Evolutionary conservation across 2,797 vertebrate genomes (phyloP).

Genomic region (Coendou prehensilis): DNA sequence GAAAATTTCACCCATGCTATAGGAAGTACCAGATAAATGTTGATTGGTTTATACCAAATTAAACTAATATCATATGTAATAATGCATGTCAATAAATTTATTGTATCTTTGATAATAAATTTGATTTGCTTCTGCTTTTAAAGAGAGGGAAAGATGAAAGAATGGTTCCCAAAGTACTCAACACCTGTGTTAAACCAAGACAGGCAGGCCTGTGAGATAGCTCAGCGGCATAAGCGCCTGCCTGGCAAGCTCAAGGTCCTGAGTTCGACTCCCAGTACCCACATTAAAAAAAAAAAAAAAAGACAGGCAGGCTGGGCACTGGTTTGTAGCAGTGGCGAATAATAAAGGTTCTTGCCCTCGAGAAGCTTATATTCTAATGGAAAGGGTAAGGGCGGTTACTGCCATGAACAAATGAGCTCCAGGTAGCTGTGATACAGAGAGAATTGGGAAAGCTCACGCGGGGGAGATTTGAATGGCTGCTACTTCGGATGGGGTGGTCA

Average conservation of each 20-base stretch:
- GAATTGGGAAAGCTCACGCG: neutral
- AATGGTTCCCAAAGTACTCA: neutral
- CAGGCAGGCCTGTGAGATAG: too few species aligned
- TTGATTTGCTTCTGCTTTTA: constrained; percentile 4
- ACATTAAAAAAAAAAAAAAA: too few species aligned
- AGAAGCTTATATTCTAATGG: neutral
- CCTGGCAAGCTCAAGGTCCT: too few species aligned
- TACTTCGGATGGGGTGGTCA: rapidly evolving
- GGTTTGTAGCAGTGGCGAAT: neutral
- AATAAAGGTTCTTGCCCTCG: neutral
- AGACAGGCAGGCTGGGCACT: rapidly evolving
- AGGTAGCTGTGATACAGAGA: neutral
- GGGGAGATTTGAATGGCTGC: too few species aligned
- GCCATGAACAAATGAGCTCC: too few species aligned
- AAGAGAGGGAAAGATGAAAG: neutral
- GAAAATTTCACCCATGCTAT: neutral
- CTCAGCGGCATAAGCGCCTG: too few species aligned
- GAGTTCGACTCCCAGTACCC: too few species aligned
- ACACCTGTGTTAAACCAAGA: neutral
- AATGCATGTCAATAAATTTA: constrained; percentile 23
- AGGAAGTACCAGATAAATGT: neutral
- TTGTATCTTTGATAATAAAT: neutral
- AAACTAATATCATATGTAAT: neutral
- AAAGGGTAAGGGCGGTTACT: rapidly evolving
- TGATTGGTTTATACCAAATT: neutral